phyloP scores from a whole-genome alignment of 2,113 vertebrate species.

The Charina bottae region DNA sequence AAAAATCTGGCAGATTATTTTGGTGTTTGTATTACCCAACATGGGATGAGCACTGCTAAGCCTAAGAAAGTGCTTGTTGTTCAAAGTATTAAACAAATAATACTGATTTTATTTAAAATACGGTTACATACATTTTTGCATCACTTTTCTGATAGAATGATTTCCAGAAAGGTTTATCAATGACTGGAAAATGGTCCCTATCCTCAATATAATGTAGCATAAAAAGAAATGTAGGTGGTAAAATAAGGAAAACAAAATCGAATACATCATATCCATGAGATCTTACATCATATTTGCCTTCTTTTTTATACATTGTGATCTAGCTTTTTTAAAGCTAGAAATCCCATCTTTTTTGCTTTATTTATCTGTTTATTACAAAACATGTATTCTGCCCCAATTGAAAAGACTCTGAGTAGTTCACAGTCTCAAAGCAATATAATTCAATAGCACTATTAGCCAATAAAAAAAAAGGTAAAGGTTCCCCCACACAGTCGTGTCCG shows the following conservation, averaged over 20 bases:
- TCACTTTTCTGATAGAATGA: neutral
- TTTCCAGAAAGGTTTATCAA: neutral
- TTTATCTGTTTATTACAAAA: no score
- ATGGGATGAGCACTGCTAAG: neutral
- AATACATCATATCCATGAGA: neutral
- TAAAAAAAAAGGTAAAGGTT: no score
- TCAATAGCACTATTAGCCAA: no score
- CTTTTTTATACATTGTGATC: neutral
- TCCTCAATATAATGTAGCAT: neutral
- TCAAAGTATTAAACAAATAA: neutral
- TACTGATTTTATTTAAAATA: neutral
- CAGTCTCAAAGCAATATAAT: no score
- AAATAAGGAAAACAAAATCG: neutral
- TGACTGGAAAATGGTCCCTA: neutral
- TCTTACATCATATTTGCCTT: neutral
- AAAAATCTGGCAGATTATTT: neutral
- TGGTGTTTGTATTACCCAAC: neutral
- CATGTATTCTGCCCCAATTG: no score
- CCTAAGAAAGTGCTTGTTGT: neutral
- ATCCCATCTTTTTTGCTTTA: no score
- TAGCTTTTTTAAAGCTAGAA: no score
- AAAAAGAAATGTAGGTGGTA: no score
- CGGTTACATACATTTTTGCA: neutral
- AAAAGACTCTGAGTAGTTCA: no score
- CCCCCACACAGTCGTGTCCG: no score